Percentiles rank a stretch among this genome's conserved stretches.
phyloP scores from a whole-genome alignment of 2,888 invertebrate genomes.

The Platycheirus rosarum region DNA sequence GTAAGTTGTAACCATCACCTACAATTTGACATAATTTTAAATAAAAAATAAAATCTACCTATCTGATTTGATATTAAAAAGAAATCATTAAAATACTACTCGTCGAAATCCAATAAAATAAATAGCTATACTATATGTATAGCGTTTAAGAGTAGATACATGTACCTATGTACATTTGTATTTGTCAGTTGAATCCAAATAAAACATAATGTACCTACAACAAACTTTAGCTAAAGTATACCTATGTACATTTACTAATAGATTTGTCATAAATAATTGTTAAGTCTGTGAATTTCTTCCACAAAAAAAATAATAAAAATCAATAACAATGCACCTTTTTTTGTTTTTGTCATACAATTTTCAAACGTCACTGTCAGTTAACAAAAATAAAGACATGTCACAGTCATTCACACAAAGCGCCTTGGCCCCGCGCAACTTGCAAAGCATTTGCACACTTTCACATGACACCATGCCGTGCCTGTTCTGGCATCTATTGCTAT shows the following conservation, averaged over 20 bases:
- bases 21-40: too few relatives aligned
- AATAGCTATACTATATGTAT: too few relatives aligned
- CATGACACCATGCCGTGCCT: slow-evolving; percentile 53
- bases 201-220: too few relatives aligned
- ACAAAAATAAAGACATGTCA: slow-evolving; percentile 17
- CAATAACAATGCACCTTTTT: slow-evolving; percentile 1
- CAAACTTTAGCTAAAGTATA: too few relatives aligned
- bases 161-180: too few relatives aligned
- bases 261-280: not conserved
- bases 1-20: too few relatives aligned
- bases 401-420: slow-evolving; percentile 39
- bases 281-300: not conserved
- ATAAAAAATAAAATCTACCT: too few relatives aligned
- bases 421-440: slow-evolving; percentile 56
- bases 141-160: too few relatives aligned
- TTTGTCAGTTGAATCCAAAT: too few relatives aligned
- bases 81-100: too few relatives aligned
- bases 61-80: too few relatives aligned
- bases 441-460: slow-evolving; percentile 62
- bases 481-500: slow-evolving; percentile 58
- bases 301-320: not conserved
- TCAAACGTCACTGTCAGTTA: slow-evolving; percentile 44
- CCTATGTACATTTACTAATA: not conserved
- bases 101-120: too few relatives aligned
- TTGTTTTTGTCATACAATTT: slow-evolving; percentile 41